Evolutionary conservation across 1,140 invertebrate species (phyloP), one percentile per base, ranked within the genome.

Genomic region (Battus philenor): DNA sequence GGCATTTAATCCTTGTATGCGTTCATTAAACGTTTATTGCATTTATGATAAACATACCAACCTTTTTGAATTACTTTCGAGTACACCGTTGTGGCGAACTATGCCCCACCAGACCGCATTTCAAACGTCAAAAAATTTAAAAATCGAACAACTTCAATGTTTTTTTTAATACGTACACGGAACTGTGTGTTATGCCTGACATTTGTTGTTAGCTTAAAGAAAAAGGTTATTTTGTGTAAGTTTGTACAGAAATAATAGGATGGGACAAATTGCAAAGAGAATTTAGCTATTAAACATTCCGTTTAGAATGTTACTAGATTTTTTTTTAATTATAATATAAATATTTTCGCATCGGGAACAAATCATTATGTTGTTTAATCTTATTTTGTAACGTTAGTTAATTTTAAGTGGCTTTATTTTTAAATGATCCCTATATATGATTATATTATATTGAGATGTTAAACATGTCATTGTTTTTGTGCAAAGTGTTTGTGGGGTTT

Each of bases 291-390:
- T 78, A 81, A 77, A 82, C 81, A 85, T 85, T 85, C 81, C 81
- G 78, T 57, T 81, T 85, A 85, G 81, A 82, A 82, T 85, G 81
- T 82, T 85, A 85, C 54, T 82, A 81, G 73, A 77, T 80, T 79
- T 81, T 80, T n/a, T 74, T 76, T 82, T 77, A 67, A 64, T 64
- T 67, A 60, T 77, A 76, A 68, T 79, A 81, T 76, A 74, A 81
- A 77, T 79, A 80, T 78, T 80, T 78, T 82, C 69, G 63, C 75
- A 75, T 85, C 65, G 81, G 81, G 81, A 85, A 85, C 81, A 85
- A 85, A 84, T 77, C 68, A 84, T 82, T 84, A 82, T 78, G 81
- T 85, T 85, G 68, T 82, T 82, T 85, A 81, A 81, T 82, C 76
- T 80, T 84, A 82, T 80, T 79, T 85, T 76, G 76, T 85, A 82